Base-by-base conservation (phyloP, 2,113 vertebrate genomes). In the Panthera leo region DNA sequence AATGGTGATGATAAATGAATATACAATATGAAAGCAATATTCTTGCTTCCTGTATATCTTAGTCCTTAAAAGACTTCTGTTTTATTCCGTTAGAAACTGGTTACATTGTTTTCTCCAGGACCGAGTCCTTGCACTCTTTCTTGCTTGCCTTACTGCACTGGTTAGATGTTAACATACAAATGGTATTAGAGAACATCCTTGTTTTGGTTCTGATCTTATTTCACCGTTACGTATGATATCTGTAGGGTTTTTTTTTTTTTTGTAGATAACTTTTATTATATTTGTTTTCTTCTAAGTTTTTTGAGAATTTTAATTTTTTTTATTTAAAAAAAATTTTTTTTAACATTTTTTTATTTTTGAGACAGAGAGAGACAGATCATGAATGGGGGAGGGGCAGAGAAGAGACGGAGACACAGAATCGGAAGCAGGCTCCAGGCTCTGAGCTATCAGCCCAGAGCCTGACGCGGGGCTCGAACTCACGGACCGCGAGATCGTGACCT, bases 251-350 rank as follows among this genome's bases (percentile, higher is more conserved):
- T 94, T 76, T 87, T 91, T 36, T 39, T 94, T 45, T 93, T 45
- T 71, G 14, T 85, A 94, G 36, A 76, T 96, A 76, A 23, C 16
- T 36, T 89, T 80, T 85, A 63, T 94, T 73, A 86, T 12, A 85
- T 89, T 95, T 67, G 25, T 95, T 94, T 92, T 16, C 45, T 73
- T 96, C 29, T 79, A 86, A 86, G 27, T 87, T 94, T 96, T 55
- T 13, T 36, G 23, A 9, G 45, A 45, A 45, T 45, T 45, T 45
- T 45, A 45, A 45, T 45, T 45, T 45, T 45, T 45, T 45, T 45
- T 45, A 45, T 45, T 42, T 9, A 45, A 45, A 45, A 45, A 45
- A 45, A 45, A 0, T 9, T 45, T 45, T 9, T 45, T 45, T 45
- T 45, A 45, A 45, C 45, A 45, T 9, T 45, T 45, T 2, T 45